Percentiles rank a stretch among this genome's conserved stretches.
Evolutionary conservation across 2,888 invertebrate species (phyloP).

Genomic region (Cryptocephalus moraei): DNA sequence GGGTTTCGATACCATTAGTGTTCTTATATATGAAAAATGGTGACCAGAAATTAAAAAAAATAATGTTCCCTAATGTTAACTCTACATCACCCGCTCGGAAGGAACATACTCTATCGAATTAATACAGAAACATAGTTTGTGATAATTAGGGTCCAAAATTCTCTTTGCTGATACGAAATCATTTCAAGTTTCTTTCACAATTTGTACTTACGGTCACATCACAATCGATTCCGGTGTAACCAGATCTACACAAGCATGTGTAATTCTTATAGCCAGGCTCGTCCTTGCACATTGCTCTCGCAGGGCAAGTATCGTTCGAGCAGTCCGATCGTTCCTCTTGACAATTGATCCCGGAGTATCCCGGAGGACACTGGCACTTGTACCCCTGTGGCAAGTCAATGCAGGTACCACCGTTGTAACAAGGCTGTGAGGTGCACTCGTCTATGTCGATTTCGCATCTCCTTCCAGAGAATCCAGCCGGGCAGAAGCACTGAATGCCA

Average conservation of each 20-base stretch:
- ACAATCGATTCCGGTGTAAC: constrained; percentile 88
- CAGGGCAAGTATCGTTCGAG: constrained; percentile 81
- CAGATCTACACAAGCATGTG: constrained; percentile 87
- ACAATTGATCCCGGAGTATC: constrained; percentile 88
- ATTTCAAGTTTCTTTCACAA: too few relatives aligned
- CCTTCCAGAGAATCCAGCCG: constrained; percentile 87
- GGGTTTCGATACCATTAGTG: too few relatives aligned
- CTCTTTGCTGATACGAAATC: too few relatives aligned
- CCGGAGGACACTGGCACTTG: constrained; percentile 75
- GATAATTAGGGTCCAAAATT: too few relatives aligned
- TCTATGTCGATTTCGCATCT: constrained; percentile 92
- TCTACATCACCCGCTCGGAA: too few relatives aligned
- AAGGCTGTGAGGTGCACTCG: constrained; percentile 89
- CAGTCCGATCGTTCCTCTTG: constrained; percentile 90
- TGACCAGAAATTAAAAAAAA: too few relatives aligned
- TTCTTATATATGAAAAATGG: too few relatives aligned
- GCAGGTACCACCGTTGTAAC: constrained; percentile 87
- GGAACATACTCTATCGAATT: too few relatives aligned
- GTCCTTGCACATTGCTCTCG: constrained; percentile 95
- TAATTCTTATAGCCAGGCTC: constrained; percentile 81
- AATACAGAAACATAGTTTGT: too few relatives aligned
- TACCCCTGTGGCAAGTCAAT: constrained; percentile 89
- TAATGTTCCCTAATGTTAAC: too few relatives aligned
- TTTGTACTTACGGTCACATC: constrained; percentile 64
- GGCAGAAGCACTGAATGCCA: constrained; percentile 84